phyloP scores from a whole-genome alignment of 2,797 vertebrate genomes.

The Lepidocolaptes lacrymiger region DNA sequence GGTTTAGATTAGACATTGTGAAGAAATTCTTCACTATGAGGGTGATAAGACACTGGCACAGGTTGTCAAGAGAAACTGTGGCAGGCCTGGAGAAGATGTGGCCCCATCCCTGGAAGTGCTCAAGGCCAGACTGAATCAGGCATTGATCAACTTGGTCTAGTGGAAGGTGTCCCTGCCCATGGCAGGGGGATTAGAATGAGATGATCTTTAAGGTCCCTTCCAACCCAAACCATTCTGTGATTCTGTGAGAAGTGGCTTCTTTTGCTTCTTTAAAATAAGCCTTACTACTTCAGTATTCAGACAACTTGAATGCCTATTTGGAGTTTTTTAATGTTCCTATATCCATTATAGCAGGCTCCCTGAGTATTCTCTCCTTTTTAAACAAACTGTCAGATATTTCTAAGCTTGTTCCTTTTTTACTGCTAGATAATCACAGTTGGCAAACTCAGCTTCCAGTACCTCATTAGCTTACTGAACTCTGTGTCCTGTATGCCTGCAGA shows the following conservation, averaged over 20 bases:
- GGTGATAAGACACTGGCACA: too few relatives aligned
- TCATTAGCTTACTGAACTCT: constrained; percentile 45
- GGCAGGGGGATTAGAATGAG: too few relatives aligned
- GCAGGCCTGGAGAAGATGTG: too few relatives aligned
- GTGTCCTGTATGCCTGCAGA: constrained; percentile 9
- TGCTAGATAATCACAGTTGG: constrained; percentile 11
- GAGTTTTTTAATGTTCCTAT: not conserved
- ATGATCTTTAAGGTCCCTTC: not conserved
- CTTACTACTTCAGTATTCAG: not conserved
- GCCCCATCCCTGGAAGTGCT: too few relatives aligned
- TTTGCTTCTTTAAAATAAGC: not conserved
- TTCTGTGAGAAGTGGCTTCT: not conserved
- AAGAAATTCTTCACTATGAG: not conserved
- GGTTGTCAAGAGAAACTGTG: too few relatives aligned
- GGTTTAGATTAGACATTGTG: not conserved
- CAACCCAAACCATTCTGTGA: not conserved
- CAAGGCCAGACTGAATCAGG: too few relatives aligned
- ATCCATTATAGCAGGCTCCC: not conserved
- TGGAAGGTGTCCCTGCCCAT: too few relatives aligned
- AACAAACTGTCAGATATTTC: constrained; percentile 34
- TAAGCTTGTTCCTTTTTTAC: not conserved
- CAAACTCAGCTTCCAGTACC: not conserved
- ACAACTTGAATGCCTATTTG: not conserved
- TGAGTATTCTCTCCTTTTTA: not conserved
- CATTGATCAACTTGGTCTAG: too few relatives aligned